Evolutionary conservation across 2,888 invertebrate genomes (phyloP), one percentile per base, ranked within the genome.

Genomic region (Ecdyonurus torrentis): DNA sequence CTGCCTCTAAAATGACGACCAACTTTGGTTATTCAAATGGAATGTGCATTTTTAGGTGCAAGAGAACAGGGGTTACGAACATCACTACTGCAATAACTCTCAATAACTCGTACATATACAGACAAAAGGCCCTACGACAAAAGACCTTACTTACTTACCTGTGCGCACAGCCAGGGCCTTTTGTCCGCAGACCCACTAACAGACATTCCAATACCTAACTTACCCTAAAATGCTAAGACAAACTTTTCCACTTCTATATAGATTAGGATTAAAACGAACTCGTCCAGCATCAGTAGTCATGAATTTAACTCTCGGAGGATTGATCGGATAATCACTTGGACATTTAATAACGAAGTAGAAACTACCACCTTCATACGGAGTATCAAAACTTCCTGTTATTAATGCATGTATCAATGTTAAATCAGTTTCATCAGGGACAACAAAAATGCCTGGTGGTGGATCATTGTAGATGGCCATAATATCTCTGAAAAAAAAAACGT

Each of bases 221-320:
- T 72, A 79, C 79, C 80, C 80, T 59, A 80, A 70, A 67, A 80
- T 79, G 66, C 79, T 79, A 37, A 81, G 73, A 68, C 80, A 80
- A 61, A 81, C 78, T 74, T 82, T 82, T 52, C 83, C 82, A 71
- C 78, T 79, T 68, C 77, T 78, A 71, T 83, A 83, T 7, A 83
- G 70, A 70, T 83, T 83, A 23, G 83, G 83, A 70, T 83, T 83
- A 72, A 83, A 83, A 58, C 83, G 72, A 24, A 83, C 82, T 64
- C 72, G 75, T 18, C 79, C 80, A 53, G 75, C 77, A 52, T 80
- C 81, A 2, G 83, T 83, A 0, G 83, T 83, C 73, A 82, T 75
- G 58, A 82, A 74, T 65, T 78, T 77, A 2, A 82, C 81, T 67
- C 79, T 74, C 0, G 83, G 83, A 3, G 83, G 79, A 64, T 76